Conservation (phyloP, 2,113 vertebrate species). For the Chaetorhynchus papuensis region DNA sequence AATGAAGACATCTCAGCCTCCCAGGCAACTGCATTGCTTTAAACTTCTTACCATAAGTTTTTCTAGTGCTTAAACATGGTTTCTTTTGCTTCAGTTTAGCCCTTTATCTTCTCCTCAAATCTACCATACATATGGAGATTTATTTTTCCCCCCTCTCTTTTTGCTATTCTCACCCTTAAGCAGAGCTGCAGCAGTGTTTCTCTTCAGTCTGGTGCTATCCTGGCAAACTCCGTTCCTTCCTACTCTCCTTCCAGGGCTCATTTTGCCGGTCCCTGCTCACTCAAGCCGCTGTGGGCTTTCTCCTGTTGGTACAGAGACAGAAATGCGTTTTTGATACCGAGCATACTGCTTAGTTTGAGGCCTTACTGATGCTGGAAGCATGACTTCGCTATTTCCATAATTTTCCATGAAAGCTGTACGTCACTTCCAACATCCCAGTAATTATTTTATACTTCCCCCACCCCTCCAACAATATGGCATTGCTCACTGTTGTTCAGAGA, state of each 20-base stretch:
- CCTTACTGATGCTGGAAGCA: background rate
- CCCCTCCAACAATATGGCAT: background rate
- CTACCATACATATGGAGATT: background rate
- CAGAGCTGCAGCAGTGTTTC: background rate
- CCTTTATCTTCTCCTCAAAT: background rate
- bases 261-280: background rate
- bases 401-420: background rate
- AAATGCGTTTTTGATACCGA: background rate
- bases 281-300: background rate
- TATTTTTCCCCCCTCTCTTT: background rate
- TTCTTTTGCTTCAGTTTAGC: background rate
- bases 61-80: background rate
- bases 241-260: background rate
- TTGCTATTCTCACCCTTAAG: background rate
- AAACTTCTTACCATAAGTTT: background rate
- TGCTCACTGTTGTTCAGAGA: background rate
- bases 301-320: background rate
- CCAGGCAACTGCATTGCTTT: background rate
- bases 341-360: background rate
- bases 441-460: background rate
- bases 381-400: background rate
- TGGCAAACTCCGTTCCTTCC: background rate
- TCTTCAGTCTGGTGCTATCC: background rate
- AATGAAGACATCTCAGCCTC: constrained; percentile 4
- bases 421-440: background rate